These are phyloP conservation scores for Mesaphorura yosii DNA, from an alignment of 1,140 invertebrate genomes.

Conservation along the genomic window DNA sequence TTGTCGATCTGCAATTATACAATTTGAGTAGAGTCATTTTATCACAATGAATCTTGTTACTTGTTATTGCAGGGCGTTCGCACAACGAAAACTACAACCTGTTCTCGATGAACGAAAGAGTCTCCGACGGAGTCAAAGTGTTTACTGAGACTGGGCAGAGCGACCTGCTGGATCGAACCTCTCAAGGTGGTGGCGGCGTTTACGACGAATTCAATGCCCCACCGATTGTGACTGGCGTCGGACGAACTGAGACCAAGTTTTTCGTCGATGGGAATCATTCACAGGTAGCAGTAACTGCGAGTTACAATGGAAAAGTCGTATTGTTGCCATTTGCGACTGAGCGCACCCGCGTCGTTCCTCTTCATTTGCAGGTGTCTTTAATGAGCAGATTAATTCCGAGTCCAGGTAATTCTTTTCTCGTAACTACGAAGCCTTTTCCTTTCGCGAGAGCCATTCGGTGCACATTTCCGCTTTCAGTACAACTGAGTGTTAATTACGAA, in stretches of 20 bases:
- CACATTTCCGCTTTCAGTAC: too few relatives aligned
- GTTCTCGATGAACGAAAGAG: slow-evolving; percentile 62
- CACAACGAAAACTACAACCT: slow-evolving; percentile 67
- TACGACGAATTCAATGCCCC: slow-evolving; percentile 72
- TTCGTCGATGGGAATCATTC: slow-evolving; percentile 86
- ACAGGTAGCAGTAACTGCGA: slow-evolving; percentile 44
- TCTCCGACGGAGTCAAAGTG: slow-evolving; percentile 53
- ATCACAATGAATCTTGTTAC: too few relatives aligned
- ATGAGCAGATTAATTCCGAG: slow-evolving; percentile 76
- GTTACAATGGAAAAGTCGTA: too few relatives aligned
- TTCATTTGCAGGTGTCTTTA: slow-evolving; percentile 57
- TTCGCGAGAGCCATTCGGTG: too few relatives aligned
- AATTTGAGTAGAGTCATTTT: too few relatives aligned
- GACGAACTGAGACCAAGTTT: slow-evolving; percentile 64
- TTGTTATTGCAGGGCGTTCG: slow-evolving; percentile 77
- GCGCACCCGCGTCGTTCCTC: slow-evolving; percentile 4
- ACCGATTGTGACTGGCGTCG: slow-evolving; percentile 59
- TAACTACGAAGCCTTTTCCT: too few relatives aligned
- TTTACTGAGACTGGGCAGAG: slow-evolving; percentile 70
- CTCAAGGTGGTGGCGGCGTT: slow-evolving; percentile 45
- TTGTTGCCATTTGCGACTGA: background rate
- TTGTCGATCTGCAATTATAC: too few relatives aligned
- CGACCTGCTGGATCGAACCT: slow-evolving; percentile 52
- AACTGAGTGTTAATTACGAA: too few relatives aligned
- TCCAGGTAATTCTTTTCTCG: slow-evolving; percentile 37